These are phyloP conservation scores for Lordiphosa stackelbergi DNA, from an alignment of 1,140 invertebrate genomes.

Conservation along the genomic window DNA sequence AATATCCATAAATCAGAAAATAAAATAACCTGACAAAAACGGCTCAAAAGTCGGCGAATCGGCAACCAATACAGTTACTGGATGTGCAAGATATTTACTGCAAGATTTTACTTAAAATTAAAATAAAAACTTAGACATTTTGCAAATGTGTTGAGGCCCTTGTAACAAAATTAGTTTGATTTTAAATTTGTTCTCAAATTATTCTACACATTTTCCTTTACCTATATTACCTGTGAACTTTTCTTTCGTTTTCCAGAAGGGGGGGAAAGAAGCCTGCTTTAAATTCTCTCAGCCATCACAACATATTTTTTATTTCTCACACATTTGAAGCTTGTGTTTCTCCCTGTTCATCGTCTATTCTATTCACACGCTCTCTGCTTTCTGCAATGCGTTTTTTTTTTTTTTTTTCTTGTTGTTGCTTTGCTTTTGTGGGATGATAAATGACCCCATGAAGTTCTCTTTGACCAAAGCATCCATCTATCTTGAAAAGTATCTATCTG, in stretches of 20 bases:
- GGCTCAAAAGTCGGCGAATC: too few relatives aligned
- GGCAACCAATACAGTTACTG: too few relatives aligned
- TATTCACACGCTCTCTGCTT: slow-evolving; percentile 15
- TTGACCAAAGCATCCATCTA: slow-evolving; percentile 33
- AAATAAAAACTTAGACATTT: too few relatives aligned
- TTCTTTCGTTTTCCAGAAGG: not conserved
- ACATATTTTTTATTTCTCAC: slow-evolving; percentile 3
- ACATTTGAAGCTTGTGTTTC: slow-evolving; percentile 1
- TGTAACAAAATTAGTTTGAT: too few relatives aligned
- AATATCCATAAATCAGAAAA: too few relatives aligned
- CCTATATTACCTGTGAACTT: too few relatives aligned
- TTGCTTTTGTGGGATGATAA: slow-evolving; percentile 44
- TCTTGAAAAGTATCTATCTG: slow-evolving; percentile 38
- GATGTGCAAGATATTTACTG: too few relatives aligned
- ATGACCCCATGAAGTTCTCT: slow-evolving; percentile 35
- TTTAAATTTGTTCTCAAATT: too few relatives aligned
- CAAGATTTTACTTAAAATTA: too few relatives aligned
- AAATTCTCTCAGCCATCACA: not conserved
- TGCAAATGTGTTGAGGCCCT: too few relatives aligned
- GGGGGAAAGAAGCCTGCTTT: not conserved
- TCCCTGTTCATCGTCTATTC: not conserved
- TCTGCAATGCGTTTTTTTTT: slow-evolving; percentile 5
- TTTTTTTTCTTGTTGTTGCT: slow-evolving; percentile 19
- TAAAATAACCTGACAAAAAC: too few relatives aligned
- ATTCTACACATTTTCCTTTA: too few relatives aligned